Conservation (phyloP, 2,113 vertebrate genomes). For the Hippocampus abdominalis region DNA sequence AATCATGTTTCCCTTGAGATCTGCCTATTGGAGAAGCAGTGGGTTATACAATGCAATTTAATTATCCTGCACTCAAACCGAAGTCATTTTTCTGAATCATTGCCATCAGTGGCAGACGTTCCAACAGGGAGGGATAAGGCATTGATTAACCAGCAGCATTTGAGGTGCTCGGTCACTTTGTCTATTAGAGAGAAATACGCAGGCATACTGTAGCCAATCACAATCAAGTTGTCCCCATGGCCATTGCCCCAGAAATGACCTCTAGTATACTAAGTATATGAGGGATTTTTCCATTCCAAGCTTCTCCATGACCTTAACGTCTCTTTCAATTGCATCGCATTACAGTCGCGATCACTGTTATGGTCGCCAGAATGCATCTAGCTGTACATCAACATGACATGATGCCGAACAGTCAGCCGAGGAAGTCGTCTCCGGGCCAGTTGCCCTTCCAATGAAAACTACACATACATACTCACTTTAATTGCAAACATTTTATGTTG, state of each 20-base stretch:
- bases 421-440: constrained; percentile 8
- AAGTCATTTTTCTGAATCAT: constrained; percentile 17
- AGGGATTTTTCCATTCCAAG: constrained; percentile 16
- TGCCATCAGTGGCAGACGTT: constrained; percentile 16
- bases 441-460: neutral
- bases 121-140: constrained; percentile 3
- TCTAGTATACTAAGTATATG: constrained; percentile 14
- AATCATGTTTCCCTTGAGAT: constrained; percentile 6
- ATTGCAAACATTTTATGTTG: constrained; percentile 13
- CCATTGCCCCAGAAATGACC: constrained; percentile 32
- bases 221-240: constrained; percentile 2
- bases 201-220: constrained; percentile 20
- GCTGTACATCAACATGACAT: constrained; percentile 23
- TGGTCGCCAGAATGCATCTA: constrained; percentile 13
- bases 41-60: constrained; percentile 8
- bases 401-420: constrained; percentile 15
- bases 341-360: constrained; percentile 18
- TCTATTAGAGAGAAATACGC: neutral
- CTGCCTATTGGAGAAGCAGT: constrained; percentile 6
- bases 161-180: constrained; percentile 3
- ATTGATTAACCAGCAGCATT: constrained; percentile 18
- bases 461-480: constrained; percentile 14
- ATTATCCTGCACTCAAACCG: constrained; percentile 5
- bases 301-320: constrained; percentile 33
- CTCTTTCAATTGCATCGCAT: constrained; percentile 43